These are phyloP conservation scores for Trogon melanurus DNA, from an alignment of 2,113 vertebrate species.

Conservation along the genomic window DNA sequence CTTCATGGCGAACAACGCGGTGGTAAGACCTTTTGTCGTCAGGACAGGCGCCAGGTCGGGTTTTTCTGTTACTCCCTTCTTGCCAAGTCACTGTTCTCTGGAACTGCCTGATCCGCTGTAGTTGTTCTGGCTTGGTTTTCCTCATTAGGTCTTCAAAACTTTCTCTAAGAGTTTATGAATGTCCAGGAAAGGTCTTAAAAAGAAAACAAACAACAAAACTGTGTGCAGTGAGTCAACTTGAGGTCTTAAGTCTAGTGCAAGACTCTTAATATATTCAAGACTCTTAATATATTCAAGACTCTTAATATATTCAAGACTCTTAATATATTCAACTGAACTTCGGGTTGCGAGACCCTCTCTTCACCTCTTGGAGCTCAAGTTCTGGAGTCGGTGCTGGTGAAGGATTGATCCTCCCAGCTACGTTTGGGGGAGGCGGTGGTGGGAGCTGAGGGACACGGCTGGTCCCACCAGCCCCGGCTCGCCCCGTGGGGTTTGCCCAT, in stretches of 20 bases:
- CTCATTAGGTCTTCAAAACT: not conserved
- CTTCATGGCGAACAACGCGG: not conserved
- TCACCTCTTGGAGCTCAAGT: not conserved
- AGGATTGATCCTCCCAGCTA: not conserved
- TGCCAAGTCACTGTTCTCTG: not conserved
- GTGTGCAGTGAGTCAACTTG: not conserved
- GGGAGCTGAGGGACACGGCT: not conserved
- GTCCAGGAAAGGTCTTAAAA: not conserved
- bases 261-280: not conserved
- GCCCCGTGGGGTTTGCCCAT: not conserved
- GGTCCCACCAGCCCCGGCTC: not conserved
- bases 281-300: too few species aligned
- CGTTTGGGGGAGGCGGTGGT: not conserved
- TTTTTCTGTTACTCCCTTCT: not conserved
- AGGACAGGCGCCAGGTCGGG: not conserved
- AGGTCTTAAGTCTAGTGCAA: not conserved
- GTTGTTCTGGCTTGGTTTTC: not conserved
- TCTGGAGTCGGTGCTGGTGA: not conserved
- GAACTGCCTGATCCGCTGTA: not conserved
- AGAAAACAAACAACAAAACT: too few species aligned
- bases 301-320: not conserved
- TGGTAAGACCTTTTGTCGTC: not conserved
- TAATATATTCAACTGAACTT: accelerated
- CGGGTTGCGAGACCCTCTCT: not conserved
- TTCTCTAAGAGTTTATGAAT: not conserved